A percentile compares a stretch with the other conserved stretches of the same genome.
phyloP scores from a whole-genome alignment of 1,140 invertebrate genomes.

The Pseudoatta argentina region DNA sequence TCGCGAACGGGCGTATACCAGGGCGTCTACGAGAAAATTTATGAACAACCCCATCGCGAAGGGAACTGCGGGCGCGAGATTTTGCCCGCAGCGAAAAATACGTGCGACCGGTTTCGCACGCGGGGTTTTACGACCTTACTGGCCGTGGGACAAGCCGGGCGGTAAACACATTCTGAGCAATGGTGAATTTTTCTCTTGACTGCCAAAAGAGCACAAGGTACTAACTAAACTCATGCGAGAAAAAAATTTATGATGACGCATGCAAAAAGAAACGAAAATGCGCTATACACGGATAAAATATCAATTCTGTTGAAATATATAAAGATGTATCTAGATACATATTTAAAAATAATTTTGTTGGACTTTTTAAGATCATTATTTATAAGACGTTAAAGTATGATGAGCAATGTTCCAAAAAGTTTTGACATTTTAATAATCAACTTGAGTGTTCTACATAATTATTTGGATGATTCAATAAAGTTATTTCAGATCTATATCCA shows the following conservation, averaged over 20 bases:
- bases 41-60: slow-evolving; percentile 74
- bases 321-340: no score
- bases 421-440: no score
- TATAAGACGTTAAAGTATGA: no score
- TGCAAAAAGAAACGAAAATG: not conserved
- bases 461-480: no score
- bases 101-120: slow-evolving; percentile 73
- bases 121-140: slow-evolving; percentile 80
- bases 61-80: slow-evolving; percentile 67
- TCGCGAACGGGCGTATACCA: slow-evolving; percentile 70
- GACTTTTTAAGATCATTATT: no score
- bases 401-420: no score
- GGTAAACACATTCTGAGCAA: slow-evolving; percentile 70
- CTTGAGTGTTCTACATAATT: no score
- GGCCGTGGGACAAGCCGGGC: slow-evolving; percentile 73
- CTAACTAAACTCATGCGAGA: not conserved
- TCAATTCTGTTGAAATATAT: no score
- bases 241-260: slow-evolving; percentile 11
- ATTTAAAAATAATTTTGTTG: no score
- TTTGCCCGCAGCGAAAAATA: slow-evolving; percentile 68
- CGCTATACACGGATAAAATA: not conserved
- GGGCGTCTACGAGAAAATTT: slow-evolving; percentile 77
- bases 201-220: not conserved
- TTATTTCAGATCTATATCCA: no score
- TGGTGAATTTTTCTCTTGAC: slow-evolving; percentile 37